Evolutionary conservation across 2,797 vertebrate genomes (phyloP), one percentile per base, ranked within the genome.

Genomic region (Trachops cirrhosus): DNA sequence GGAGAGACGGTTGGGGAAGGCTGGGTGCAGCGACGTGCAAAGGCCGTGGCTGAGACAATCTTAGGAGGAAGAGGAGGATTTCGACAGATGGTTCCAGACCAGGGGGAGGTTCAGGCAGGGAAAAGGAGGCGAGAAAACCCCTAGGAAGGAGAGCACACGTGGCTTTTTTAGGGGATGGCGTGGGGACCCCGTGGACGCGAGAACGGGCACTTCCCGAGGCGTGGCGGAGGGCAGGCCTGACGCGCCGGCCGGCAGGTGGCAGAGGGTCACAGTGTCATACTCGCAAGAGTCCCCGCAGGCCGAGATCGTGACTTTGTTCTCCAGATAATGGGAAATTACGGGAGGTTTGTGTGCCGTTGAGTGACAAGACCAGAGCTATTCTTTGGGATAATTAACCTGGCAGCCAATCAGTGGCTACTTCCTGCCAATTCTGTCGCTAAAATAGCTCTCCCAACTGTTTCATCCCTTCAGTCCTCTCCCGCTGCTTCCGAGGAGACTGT

Each of bases 321-420:
- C 48, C 68, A 80, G 92, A 94, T 90, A 95, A 95, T 80, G 85
- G 95, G 94, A 74, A 85, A 82, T 93, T 41, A 77, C 80, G 6
- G 87, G 78, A 89, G 92, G 93, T 44, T 95, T 93, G 80, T 94
- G 91, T 95, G 91, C 22, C 2, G 50, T 26, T 95, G 96, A 97
- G 48, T 95, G 97, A 83, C 95, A 86, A 79, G 97, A 95, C 93
- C 79, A 46, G 78, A 86, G 94, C 96, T 93, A 39, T 96, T 97
- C 96, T 97, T 73, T 21, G 74, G 94, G 93, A 96, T 94, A 93
- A 97, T 97, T 95, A 93, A 96, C 96, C 96, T 97, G 94, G 92
- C 97, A 94, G 96, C 96, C 96, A 94, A 90, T 96, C 96, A 73
- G 96, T 10, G 93, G 91, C 96, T 93, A 95, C 96, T 96, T 97